Evolutionary conservation across 2,888 invertebrate species (phyloP).

Genomic region (Kryphioiulus occultus): DNA sequence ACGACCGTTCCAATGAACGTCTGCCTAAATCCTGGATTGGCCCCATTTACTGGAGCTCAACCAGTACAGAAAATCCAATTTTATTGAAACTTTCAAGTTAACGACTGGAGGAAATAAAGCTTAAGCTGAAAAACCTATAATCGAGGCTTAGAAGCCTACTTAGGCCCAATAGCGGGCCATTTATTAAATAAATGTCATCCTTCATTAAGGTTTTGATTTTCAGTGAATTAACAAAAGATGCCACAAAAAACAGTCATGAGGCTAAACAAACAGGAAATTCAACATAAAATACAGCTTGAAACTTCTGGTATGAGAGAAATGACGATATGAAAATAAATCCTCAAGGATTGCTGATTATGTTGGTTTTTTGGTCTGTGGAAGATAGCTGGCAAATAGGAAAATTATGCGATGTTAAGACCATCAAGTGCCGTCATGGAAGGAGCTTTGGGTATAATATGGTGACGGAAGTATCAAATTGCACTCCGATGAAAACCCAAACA

Average conservation of each 20-base stretch:
- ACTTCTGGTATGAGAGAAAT: too few relatives aligned
- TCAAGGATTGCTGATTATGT: not conserved
- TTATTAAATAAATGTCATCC: not conserved
- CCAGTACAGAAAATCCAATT: not conserved
- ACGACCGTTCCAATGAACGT: too few relatives aligned
- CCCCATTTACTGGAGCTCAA: too few relatives aligned
- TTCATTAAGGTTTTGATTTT: not conserved
- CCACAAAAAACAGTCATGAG: not conserved
- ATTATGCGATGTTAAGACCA: conserved; percentile 1
- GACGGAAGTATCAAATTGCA: not conserved
- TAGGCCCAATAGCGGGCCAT: not conserved
- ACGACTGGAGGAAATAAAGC: not conserved
- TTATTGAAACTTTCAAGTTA: not conserved
- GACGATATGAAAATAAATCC: not conserved
- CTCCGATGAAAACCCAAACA: not conserved
- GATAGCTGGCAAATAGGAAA: not conserved
- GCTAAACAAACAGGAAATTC: not conserved
- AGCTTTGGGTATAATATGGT: not conserved
- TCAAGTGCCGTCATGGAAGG: not conserved
- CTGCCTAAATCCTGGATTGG: too few relatives aligned
- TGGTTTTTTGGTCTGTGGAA: not conserved
- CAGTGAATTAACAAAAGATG: not conserved
- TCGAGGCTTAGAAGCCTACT: not conserved
- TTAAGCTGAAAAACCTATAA: conserved; percentile 22
- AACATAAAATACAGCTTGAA: not conserved